Conservation (phyloP, 2,888 invertebrate species). For the Ernsta delagoae region DNA sequence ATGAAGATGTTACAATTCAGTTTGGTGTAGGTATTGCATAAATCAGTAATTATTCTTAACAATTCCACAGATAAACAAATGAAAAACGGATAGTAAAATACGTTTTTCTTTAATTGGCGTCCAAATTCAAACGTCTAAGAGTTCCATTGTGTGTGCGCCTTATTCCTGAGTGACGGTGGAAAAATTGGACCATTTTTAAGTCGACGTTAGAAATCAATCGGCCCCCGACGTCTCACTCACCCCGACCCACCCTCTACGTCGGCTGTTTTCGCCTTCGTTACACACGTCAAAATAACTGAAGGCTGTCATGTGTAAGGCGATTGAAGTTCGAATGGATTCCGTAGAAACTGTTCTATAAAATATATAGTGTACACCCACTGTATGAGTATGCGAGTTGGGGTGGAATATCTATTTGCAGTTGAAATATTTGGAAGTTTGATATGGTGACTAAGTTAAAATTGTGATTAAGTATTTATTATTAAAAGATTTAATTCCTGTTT, state of each 20-base stretch:
- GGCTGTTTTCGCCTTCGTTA: conserved; percentile 79
- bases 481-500: too few species aligned
- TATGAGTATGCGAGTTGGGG: too few species aligned
- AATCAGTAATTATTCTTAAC: background rate
- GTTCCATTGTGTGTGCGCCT: too few species aligned
- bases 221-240: conserved; percentile 77
- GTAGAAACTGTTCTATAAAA: conserved; percentile 15
- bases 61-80: background rate
- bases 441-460: too few species aligned
- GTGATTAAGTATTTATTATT: too few species aligned
- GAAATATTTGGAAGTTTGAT: too few species aligned
- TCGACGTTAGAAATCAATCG: conserved; percentile 70
- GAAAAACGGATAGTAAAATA: too few species aligned
- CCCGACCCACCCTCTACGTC: conserved; percentile 58
- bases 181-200: conserved; percentile 10
- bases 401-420: too few species aligned
- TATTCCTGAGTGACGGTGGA: too few species aligned
- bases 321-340: conserved; percentile 37
- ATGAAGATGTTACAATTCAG: too few species aligned
- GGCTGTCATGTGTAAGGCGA: conserved; percentile 12
- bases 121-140: background rate
- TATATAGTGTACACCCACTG: too few species aligned
- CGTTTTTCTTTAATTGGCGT: background rate
- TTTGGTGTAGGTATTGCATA: too few species aligned
- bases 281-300: conserved; percentile 79